These are phyloP conservation scores for Procambarus virginalis DNA, from an alignment of 1,140 invertebrate genomes.

Conservation along the genomic window DNA sequence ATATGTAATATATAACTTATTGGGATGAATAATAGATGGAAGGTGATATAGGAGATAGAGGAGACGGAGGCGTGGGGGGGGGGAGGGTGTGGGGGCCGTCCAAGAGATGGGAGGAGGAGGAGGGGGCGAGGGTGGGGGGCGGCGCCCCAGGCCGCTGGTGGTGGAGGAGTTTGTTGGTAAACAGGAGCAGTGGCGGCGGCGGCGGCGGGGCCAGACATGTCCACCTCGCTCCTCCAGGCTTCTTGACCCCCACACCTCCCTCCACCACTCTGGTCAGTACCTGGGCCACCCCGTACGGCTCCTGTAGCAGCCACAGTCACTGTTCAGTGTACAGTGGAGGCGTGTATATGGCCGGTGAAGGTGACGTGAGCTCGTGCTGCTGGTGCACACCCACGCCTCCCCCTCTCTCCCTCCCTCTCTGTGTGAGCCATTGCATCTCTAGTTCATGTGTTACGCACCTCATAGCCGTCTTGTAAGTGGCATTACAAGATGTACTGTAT, in stretches of 20 bases:
- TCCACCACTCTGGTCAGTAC: conserved; percentile 4
- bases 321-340: background rate
- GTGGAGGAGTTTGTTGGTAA: background rate
- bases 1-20: too few relatives aligned
- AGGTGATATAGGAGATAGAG: too few relatives aligned
- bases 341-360: background rate
- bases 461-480: too few relatives aligned
- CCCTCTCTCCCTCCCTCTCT: background rate
- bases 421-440: too few relatives aligned
- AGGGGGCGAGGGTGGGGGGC: background rate
- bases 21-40: too few relatives aligned
- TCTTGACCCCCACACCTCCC: background rate
- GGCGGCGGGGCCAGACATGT: background rate
- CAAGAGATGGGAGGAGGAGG: background rate
- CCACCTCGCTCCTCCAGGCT: background rate
- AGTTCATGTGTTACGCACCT: too few relatives aligned
- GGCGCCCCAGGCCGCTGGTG: background rate
- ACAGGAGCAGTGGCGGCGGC: background rate
- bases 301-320: background rate
- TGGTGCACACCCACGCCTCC: background rate
- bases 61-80: too few relatives aligned
- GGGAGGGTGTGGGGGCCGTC: background rate
- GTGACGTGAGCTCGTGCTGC: background rate
- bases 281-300: background rate
- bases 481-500: too few relatives aligned